A percentile compares a stretch with the other conserved stretches of the same genome.
These are phyloP conservation scores for Epirrita christyi DNA, from an alignment of 2,888 invertebrate genomes.

Conservation along the genomic window DNA sequence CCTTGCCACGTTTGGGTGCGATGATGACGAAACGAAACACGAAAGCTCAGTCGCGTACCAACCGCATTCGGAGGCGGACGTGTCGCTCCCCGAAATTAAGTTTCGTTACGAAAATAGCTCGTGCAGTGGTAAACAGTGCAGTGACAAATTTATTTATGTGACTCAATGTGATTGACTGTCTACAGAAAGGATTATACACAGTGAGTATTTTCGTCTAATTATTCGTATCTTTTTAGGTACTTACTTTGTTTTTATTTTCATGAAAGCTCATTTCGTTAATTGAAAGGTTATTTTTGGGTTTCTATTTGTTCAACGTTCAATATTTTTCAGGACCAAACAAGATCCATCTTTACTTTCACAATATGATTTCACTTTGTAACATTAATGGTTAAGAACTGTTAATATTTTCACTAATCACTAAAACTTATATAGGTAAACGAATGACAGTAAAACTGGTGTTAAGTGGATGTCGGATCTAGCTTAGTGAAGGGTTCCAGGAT, in stretches of 20 bases:
- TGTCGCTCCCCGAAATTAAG: constrained; percentile 40
- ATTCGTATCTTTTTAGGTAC: neutral
- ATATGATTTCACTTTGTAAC: too few species aligned
- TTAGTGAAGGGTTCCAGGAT: too few species aligned
- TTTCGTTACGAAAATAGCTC: constrained; percentile 69
- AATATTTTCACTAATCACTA: too few species aligned
- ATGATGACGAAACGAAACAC: constrained; percentile 3
- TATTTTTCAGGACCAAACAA: constrained; percentile 8
- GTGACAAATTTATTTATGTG: constrained; percentile 31
- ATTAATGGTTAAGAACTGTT: too few species aligned
- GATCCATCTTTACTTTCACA: too few species aligned
- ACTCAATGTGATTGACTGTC: constrained; percentile 28
- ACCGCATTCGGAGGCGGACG: constrained; percentile 53
- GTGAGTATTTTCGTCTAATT: constrained; percentile 21
- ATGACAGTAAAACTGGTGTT: too few species aligned
- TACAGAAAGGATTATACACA: constrained; percentile 25
- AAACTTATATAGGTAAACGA: too few species aligned
- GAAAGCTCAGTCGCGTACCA: constrained; percentile 55
- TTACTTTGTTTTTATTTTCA: constrained; percentile 6
- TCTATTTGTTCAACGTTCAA: constrained; percentile 6
- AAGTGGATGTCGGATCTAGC: too few species aligned
- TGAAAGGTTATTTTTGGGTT: constrained; percentile 16
- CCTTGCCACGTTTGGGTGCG: constrained; percentile 52
- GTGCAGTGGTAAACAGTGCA: constrained; percentile 41
- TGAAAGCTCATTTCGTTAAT: constrained; percentile 21